Percentiles rank a stretch among this genome's conserved stretches.
Evolutionary conservation across 1,140 invertebrate species (phyloP).

Genomic region (Thalassaphorura encarpata): DNA sequence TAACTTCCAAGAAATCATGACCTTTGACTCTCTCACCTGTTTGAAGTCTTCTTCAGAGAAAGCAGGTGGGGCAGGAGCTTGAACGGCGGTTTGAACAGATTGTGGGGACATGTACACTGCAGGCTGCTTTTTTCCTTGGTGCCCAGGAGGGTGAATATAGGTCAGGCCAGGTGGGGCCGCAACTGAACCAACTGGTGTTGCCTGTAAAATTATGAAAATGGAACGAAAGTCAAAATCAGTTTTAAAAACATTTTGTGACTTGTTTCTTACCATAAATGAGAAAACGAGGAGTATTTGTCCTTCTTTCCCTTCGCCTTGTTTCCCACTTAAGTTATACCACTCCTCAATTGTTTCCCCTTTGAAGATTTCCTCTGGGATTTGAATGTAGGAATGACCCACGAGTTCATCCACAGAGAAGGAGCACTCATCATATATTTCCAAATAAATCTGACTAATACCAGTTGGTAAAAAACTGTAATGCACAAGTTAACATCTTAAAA

Average conservation of each 20-base stretch:
- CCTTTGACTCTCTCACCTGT: slow-evolving; percentile 53
- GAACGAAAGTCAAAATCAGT: too few relatives aligned
- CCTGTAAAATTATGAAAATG: slow-evolving; percentile 2
- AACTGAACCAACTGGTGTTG: slow-evolving; percentile 21
- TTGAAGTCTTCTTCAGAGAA: slow-evolving; percentile 57
- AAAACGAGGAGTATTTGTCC: slow-evolving; percentile 58
- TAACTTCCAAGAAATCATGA: neutral
- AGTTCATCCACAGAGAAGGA: slow-evolving; percentile 91
- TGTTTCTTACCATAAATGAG: slow-evolving; percentile 54
- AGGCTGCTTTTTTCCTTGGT: neutral
- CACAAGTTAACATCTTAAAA: too few relatives aligned
- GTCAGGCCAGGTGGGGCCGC: slow-evolving; percentile 11
- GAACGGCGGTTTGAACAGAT: slow-evolving; percentile 26
- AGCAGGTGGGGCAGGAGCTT: slow-evolving; percentile 23
- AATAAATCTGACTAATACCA: slow-evolving; percentile 73
- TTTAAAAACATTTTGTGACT: too few relatives aligned
- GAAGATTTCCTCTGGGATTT: slow-evolving; percentile 70
- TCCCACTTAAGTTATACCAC: slow-evolving; percentile 83
- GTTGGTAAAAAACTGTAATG: slow-evolving; percentile 63
- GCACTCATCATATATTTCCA: slow-evolving; percentile 96
- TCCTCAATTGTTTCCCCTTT: slow-evolving; percentile 82
- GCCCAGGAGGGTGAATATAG: neutral
- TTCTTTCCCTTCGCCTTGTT: slow-evolving; percentile 81
- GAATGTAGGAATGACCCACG: slow-evolving; percentile 81
- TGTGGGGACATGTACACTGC: slow-evolving; percentile 37